A percentile compares a stretch with the other conserved stretches of the same genome.
These are phyloP conservation scores for Paracyprichromis sp. DNA, from an alignment of 2,113 vertebrate species.

Conservation along the genomic window DNA sequence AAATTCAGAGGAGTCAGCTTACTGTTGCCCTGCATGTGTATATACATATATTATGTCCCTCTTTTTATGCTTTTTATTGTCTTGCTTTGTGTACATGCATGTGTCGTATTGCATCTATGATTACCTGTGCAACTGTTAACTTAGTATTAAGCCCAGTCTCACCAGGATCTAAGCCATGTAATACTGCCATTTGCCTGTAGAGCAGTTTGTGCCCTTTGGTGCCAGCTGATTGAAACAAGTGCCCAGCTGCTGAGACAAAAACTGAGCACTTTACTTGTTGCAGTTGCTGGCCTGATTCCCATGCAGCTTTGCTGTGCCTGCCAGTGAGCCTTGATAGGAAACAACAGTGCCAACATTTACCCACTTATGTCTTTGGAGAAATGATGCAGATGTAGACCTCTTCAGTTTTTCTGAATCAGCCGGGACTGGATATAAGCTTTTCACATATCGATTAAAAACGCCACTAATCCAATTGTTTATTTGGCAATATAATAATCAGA, in stretches of 20 bases:
- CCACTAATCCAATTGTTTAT: not conserved
- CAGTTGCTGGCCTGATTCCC: slow-evolving; percentile 2
- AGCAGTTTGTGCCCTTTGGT: slow-evolving; percentile 9
- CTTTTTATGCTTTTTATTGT: not conserved
- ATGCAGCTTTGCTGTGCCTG: not conserved
- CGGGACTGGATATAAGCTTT: not conserved
- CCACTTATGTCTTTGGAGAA: not conserved
- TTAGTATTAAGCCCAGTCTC: not conserved
- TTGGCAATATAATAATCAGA: not conserved
- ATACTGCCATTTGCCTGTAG: not conserved
- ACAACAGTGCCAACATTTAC: not conserved
- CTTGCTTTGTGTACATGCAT: not conserved
- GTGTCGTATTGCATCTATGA: not conserved
- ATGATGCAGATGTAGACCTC: not conserved
- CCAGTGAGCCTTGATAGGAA: not conserved
- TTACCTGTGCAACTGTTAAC: not conserved
- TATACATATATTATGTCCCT: not conserved
- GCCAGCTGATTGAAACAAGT: slow-evolving; percentile 24
- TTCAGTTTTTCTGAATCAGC: not conserved
- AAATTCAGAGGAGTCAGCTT: slow-evolving; percentile 7
- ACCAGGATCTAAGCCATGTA: not conserved
- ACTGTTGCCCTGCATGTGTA: not conserved
- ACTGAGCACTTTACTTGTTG: slow-evolving; percentile 25
- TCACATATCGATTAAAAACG: not conserved
- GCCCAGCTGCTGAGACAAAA: slow-evolving; percentile 4